Evolutionary conservation across 2,888 invertebrate genomes (phyloP), one percentile per base, ranked within the genome.

Genomic region (Proisotoma minuta): DNA sequence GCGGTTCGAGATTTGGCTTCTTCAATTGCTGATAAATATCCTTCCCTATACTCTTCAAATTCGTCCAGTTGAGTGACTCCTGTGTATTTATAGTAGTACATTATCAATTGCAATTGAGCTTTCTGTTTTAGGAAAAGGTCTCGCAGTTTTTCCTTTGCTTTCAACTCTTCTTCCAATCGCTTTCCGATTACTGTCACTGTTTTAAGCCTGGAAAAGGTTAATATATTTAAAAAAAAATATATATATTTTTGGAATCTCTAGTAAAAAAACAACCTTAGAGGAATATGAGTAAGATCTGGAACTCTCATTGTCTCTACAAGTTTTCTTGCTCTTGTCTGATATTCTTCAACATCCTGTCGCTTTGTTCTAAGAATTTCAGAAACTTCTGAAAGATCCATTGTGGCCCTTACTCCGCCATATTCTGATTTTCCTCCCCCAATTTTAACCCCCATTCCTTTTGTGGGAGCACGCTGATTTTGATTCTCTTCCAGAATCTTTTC

Each of bases 281-380:
- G 72, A 24, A 73, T 70, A 61, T 68, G 60, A 2, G 71, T 72
- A 4, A 73, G 61, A 59, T 71, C 68, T 8, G 66, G 67, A 40
- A 73, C 71, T 58, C 70, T 62, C 73, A 73, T 73, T 1, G 65
- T 63, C 48, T 73, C 71, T 1, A 72, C 70, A 0, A 73, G 58
- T 23, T 63, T 59, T 2, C 68, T 23, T 0, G 71, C 69, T 39
- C 70, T 62, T 10, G 56, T 69, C 20, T 73, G 68, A 28, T 60
- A 71, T 28, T 68, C 65, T 48, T 71, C 71, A 2, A 71, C 66
- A 58, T 73, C 71, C 23, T 53, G 26, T 26, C 67, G 59, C 48
- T 70, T 72, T 3, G 28, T 40, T 20, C 52, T 53, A n/a, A 69
- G 27, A 1, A 62, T 18, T 10, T 63, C 64, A 18, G 59, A 49